Evolutionary conservation across 2,888 invertebrate species (phyloP), one percentile per base, ranked within the genome.

Genomic region (Volucella inflata): DNA sequence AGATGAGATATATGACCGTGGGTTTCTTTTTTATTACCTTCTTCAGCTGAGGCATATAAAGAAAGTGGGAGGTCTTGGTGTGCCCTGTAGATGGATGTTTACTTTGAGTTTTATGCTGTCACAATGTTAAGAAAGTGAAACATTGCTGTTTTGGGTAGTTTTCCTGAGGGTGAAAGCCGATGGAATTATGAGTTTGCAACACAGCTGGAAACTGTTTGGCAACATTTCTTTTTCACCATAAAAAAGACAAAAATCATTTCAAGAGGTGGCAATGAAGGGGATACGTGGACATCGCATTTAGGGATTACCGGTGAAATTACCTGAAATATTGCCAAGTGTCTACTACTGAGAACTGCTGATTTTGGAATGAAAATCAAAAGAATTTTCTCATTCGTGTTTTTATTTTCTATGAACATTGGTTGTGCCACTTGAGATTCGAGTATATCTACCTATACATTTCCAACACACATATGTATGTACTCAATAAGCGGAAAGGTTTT

Each of bases 1-100:
- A 77, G 87, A 77, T 74, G 85, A 85, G 70, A 87, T 87, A 87
- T 87, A 82, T 87, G 81, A 77, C 82, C 77, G 77, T 77, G 82
- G 80, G 70, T 87, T 87, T 82, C 82, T 82, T 87, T 87, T 87
- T 87, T 87, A 87, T 87, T 82, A 74, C 82, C 64, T 53, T 30
- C 50, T 67, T 76, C 76, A 80, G 76, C 76, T 62, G 44, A 30
- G 30, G 64, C 57, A 62, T 55, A 36, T 46, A 55, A 57, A 53
- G 64, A 65, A 76, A 70, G 70, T 70, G 70, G 81, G 70, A 59
- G 62, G 60, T 51, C 21, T 72, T 12, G 38, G 60, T 38, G 38
- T 17, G 12, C 38, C 46, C 4, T 48, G 50, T 64, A 65, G 77
- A 59, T 68, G 65, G 62, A 83, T 83, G 67, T 83, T 72, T 67